phyloP scores from a whole-genome alignment of 2,113 vertebrate genomes.

The Protomyctophum bolini region DNA sequence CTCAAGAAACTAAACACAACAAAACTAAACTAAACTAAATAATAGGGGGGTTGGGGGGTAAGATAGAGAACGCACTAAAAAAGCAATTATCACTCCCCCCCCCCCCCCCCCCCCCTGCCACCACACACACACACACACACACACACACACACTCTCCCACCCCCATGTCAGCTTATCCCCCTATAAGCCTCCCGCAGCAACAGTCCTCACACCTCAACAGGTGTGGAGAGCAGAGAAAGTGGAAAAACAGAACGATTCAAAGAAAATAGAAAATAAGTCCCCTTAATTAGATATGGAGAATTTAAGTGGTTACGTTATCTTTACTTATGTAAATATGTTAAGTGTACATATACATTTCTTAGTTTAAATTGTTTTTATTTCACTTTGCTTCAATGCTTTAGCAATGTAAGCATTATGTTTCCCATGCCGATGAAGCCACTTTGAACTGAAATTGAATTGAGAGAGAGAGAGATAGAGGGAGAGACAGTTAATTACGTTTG shows the following conservation, averaged over 20 bases:
- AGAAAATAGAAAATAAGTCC: no score
- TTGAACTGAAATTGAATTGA: no score
- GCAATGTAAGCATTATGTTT: no score
- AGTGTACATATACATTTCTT: no score
- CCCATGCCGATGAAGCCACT: no score
- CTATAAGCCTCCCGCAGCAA: conserved; percentile 41
- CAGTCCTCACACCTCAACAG: conserved; percentile 64
- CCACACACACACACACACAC: not conserved
- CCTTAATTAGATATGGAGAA: no score
- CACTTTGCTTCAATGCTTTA: no score
- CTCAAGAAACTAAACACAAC: conserved; percentile 16
- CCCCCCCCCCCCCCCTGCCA: conserved; percentile 14
- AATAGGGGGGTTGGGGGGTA: not conserved
- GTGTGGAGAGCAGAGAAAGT: conserved; percentile 57
- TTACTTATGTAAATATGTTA: no score
- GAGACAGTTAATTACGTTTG: no score
- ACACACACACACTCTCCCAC: not conserved
- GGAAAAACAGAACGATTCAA: conserved; percentile 2
- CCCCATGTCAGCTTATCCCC: conserved; percentile 16
- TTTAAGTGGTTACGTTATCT: no score
- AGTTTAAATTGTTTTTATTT: no score
- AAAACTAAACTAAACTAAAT: conserved; percentile 42
- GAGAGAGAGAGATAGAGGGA: no score
- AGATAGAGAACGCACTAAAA: conserved; percentile 50
- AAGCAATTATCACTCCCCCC: conserved; percentile 52